Evolutionary conservation across 2,888 invertebrate species (phyloP).

Genomic region (Orthosia gracilis): DNA sequence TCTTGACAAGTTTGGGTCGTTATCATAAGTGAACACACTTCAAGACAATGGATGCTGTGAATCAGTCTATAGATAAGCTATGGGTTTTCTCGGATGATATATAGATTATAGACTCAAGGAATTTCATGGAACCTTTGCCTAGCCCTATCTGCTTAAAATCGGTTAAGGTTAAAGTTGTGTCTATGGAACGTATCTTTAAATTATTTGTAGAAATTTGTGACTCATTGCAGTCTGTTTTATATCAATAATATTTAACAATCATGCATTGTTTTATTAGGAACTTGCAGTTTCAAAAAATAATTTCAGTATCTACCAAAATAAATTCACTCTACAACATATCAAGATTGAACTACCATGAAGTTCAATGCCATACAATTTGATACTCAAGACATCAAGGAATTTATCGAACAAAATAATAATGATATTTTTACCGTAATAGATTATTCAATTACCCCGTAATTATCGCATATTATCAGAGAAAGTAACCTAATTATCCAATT

Average conservation of each 20-base stretch:
- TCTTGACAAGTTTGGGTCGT: conserved; percentile 16
- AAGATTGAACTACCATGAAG: conserved; percentile 17
- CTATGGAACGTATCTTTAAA: not conserved
- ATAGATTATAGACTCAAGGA: not conserved
- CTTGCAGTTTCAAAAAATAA: not conserved
- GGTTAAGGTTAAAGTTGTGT: not conserved
- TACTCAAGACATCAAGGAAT: conserved; percentile 28
- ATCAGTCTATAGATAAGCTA: not conserved
- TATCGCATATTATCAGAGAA: conserved; percentile 65
- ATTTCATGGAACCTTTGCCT: not conserved
- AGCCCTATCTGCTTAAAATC: not conserved
- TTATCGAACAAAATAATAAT: conserved; percentile 34
- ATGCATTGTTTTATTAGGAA: not conserved
- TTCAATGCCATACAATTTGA: conserved; percentile 35
- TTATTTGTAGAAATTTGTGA: not conserved
- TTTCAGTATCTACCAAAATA: not conserved
- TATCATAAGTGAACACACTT: not conserved
- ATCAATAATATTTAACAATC: not conserved
- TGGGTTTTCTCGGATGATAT: not conserved
- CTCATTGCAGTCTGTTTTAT: not conserved
- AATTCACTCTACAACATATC: not conserved
- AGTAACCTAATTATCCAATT: conserved; percentile 64
- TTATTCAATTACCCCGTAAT: conserved; percentile 58
- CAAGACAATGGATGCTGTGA: conserved; percentile 1
- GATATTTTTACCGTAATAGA: conserved; percentile 35